Evolutionary conservation across 2,797 vertebrate species (phyloP).

Genomic region (Epinephelus malabaricus): DNA sequence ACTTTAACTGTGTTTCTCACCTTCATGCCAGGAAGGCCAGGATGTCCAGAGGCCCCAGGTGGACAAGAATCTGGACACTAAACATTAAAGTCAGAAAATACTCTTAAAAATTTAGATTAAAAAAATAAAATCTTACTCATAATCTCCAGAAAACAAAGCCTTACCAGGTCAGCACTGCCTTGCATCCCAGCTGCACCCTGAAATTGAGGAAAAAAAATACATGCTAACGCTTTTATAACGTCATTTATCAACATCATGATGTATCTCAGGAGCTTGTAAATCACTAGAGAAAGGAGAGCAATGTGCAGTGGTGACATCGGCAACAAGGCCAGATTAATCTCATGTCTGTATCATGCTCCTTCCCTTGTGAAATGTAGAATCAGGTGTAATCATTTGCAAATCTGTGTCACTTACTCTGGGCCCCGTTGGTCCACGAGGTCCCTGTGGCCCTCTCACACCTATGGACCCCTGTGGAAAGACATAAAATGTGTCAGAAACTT

Average conservation of each 20-base stretch:
- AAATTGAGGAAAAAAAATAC: slow-evolving; percentile 36
- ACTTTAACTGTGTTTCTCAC: slow-evolving; percentile 77
- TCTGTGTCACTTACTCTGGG: slow-evolving; percentile 88
- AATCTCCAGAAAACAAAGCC: slow-evolving; percentile 21
- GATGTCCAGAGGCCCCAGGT: slow-evolving; percentile 91
- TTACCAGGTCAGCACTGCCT: slow-evolving; percentile 85
- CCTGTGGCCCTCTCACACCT: slow-evolving; percentile 92
- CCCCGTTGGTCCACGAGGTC: slow-evolving; percentile 91
- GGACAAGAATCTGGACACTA: slow-evolving; percentile 95
- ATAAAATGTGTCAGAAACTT: slow-evolving; percentile 16
- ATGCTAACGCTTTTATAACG: neutral
- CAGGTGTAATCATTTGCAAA: slow-evolving; percentile 12
- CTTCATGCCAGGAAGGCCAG: slow-evolving; percentile 97
- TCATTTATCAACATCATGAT: neutral
- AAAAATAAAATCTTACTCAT: neutral
- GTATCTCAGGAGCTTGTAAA: slow-evolving; percentile 9
- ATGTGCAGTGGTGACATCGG: neutral
- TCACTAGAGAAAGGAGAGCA: neutral
- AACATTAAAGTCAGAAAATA: slow-evolving; percentile 51
- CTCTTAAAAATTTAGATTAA: neutral
- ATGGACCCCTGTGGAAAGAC: slow-evolving; percentile 89
- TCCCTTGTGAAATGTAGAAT: slow-evolving; percentile 8
- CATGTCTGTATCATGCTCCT: neutral
- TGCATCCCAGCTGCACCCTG: slow-evolving; percentile 86
- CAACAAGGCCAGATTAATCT: slow-evolving; percentile 20